These are phyloP conservation scores for Lapara coniferarum DNA, from an alignment of 2,888 invertebrate genomes.

Conservation along the genomic window DNA sequence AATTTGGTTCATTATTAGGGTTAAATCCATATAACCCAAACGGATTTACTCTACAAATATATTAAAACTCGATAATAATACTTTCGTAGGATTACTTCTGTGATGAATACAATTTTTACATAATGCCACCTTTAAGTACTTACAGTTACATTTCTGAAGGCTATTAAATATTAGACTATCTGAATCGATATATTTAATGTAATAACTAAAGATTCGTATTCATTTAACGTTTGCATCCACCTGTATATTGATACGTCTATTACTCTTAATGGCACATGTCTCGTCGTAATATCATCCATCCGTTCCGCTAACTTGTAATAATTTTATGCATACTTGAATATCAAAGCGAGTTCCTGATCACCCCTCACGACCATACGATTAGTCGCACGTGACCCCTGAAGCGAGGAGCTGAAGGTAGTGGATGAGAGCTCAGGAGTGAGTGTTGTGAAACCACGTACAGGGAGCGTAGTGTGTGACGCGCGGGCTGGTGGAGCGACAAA, in stretches of 20 bases:
- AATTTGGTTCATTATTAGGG: no score
- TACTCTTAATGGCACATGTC: conserved; percentile 34
- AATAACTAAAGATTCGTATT: neutral
- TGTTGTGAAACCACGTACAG: conserved; percentile 15
- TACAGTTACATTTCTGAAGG: no score
- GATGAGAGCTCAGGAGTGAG: neutral
- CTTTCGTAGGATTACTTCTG: no score
- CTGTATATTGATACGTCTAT: conserved; percentile 19
- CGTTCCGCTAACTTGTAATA: conserved; percentile 34
- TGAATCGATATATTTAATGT: no score
- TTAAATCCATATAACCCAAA: no score
- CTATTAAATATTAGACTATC: no score
- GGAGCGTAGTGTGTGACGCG: conserved; percentile 13
- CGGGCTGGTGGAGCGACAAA: neutral
- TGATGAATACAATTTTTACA: no score
- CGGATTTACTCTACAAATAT: no score
- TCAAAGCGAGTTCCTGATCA: conserved; percentile 16
- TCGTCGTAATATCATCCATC: conserved; percentile 37
- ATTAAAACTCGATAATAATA: no score
- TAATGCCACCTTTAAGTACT: no score
- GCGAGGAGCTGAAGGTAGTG: conserved; percentile 1
- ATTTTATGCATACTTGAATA: conserved; percentile 34
- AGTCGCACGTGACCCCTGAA: neutral
- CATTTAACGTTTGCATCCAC: neutral
- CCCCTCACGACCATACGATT: neutral